These are phyloP conservation scores for Mareca strepera DNA, from an alignment of 2,797 vertebrate genomes.

Conservation along the genomic window DNA sequence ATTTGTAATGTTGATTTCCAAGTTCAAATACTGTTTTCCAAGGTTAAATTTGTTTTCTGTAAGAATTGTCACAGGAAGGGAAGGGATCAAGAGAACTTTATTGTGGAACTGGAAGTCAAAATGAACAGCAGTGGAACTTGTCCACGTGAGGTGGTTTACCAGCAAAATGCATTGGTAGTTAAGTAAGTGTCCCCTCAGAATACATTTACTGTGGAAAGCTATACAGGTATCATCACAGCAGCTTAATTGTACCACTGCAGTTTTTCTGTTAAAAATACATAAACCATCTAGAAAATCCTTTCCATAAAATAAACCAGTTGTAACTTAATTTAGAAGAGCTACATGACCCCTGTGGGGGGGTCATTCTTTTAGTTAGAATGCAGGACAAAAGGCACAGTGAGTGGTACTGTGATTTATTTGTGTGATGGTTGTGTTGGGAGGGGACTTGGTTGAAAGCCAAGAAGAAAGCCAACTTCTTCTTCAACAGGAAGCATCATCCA, in stretches of 20 bases:
- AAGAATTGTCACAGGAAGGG: background rate
- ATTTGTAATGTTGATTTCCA: background rate
- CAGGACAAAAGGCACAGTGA: background rate
- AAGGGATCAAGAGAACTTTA: background rate
- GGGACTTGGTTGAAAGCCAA: background rate
- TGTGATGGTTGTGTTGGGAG: background rate
- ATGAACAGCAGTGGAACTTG: background rate
- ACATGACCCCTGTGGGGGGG: rapidly evolving
- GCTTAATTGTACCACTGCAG: background rate
- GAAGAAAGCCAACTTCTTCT: background rate
- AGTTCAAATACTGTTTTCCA: background rate
- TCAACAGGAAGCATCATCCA: background rate
- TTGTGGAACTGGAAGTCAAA: background rate
- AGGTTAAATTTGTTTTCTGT: background rate
- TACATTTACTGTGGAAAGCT: background rate
- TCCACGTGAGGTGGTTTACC: background rate
- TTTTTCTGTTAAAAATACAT: background rate
- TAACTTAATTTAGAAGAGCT: slow-evolving; percentile 5
- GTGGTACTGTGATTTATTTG: slow-evolving; percentile 4
- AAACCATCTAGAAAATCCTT: background rate
- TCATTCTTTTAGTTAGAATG: background rate
- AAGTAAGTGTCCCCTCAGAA: background rate
- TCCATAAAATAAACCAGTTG: background rate
- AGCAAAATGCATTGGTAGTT: background rate
- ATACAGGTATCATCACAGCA: background rate